phyloP scores from a whole-genome alignment of 1,140 invertebrate species.

The Drosophila cardini region DNA sequence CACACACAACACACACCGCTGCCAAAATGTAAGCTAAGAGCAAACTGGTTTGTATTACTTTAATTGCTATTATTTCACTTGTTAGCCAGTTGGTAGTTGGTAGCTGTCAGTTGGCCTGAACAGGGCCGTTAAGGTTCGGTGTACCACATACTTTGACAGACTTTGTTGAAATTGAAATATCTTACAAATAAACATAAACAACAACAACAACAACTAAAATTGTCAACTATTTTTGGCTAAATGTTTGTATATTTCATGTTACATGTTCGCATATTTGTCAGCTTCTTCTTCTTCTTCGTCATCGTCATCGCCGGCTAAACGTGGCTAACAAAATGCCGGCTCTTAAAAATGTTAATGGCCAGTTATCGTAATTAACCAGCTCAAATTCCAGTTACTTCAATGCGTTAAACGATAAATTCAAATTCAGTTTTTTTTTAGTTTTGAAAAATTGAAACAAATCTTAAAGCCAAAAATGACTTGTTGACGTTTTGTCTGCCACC shows the following conservation, averaged over 20 bases:
- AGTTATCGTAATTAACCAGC: constrained; percentile 46
- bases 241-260: constrained; percentile 30
- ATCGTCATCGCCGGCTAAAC: constrained; percentile 7
- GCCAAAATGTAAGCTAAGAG: constrained; percentile 63
- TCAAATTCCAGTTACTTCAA: constrained; percentile 35
- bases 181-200: constrained; percentile 45
- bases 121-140: constrained; percentile 30
- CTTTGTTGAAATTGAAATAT: constrained; percentile 51
- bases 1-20: constrained; percentile 35
- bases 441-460: constrained; percentile 21
- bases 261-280: constrained; percentile 33
- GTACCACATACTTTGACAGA: constrained; percentile 12
- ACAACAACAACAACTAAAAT: constrained; percentile 11
- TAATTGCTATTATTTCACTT: constrained; percentile 78
- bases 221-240: constrained; percentile 18
- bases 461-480: constrained; percentile 11
- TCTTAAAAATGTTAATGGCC: constrained; percentile 32
- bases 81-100: constrained; percentile 40
- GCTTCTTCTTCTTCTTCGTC: constrained; percentile 38
- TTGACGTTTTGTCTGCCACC: constrained; percentile 32
- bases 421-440: constrained; percentile 8
- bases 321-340: constrained; percentile 14
- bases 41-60: constrained; percentile 77
- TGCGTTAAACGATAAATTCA: constrained; percentile 12
- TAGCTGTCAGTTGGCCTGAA: constrained; percentile 24